Evolutionary conservation across 1,140 invertebrate species (phyloP).

Genomic region (Theocolax elegans): DNA sequence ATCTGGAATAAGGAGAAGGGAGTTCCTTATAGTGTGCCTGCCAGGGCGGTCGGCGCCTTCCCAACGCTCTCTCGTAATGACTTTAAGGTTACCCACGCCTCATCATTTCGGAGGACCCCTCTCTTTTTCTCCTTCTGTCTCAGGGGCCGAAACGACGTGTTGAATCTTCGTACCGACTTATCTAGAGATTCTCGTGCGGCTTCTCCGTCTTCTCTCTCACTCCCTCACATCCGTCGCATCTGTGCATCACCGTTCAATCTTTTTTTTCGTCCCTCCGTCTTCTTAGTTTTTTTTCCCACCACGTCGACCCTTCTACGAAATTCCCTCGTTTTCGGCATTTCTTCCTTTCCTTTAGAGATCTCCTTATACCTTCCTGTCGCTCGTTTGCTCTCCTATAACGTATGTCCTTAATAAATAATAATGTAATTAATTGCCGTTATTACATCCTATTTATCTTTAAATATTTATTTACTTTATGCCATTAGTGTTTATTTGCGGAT

Average conservation of each 20-base stretch:
- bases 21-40: neutral
- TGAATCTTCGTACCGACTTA: slow-evolving; percentile 21
- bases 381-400: neutral
- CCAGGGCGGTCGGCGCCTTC: neutral
- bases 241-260: slow-evolving; percentile 59
- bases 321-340: slow-evolving; percentile 40
- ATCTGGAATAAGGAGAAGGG: neutral
- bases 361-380: neutral
- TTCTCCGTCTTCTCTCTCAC: neutral
- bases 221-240: slow-evolving; percentile 61
- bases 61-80: slow-evolving; percentile 23
- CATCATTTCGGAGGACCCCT: slow-evolving; percentile 17
- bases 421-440: neutral
- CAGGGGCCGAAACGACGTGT: slow-evolving; percentile 24
- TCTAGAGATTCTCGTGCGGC: neutral
- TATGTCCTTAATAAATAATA: slow-evolving; percentile 1
- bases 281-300: slow-evolving; percentile 49
- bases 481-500: too few relatives aligned
- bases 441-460: too few relatives aligned
- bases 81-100: slow-evolving; percentile 40
- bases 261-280: slow-evolving; percentile 43
- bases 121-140: slow-evolving; percentile 15
- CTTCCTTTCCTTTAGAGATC: neutral
- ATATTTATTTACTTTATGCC: too few relatives aligned
- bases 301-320: slow-evolving; percentile 40